phyloP scores from a whole-genome alignment of 2,888 invertebrate species.

The Agriotes lineatus region DNA sequence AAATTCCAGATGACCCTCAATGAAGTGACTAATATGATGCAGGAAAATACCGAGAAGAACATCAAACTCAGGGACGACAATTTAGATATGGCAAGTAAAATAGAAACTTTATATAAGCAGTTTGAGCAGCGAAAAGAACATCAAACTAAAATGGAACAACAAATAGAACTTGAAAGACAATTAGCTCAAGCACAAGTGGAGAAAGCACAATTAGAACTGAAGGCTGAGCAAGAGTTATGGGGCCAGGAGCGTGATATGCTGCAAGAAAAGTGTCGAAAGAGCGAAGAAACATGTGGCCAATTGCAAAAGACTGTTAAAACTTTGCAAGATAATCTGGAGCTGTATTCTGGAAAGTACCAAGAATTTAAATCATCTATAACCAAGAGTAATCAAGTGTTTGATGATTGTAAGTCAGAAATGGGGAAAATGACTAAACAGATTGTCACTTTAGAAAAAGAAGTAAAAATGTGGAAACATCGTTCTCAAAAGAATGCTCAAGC shows the following conservation, averaged over 20 bases:
- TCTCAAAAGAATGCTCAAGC: constrained; percentile 88
- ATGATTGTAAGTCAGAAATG: constrained; percentile 88
- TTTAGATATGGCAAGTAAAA: constrained; percentile 84
- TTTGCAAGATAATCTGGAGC: constrained; percentile 80
- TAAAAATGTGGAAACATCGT: constrained; percentile 83
- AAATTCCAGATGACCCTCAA: constrained; percentile 90
- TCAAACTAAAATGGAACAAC: constrained; percentile 77
- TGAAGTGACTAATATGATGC: constrained; percentile 86
- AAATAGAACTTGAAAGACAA: constrained; percentile 83
- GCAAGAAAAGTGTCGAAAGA: constrained; percentile 65
- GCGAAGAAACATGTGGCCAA: constrained; percentile 72
- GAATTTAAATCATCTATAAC: constrained; percentile 90
- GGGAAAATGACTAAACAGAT: constrained; percentile 91
- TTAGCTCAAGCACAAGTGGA: constrained; percentile 81
- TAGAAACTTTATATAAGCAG: constrained; percentile 79
- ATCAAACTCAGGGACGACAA: constrained; percentile 89
- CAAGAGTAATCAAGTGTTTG: constrained; percentile 88
- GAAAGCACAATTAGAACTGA: constrained; percentile 59
- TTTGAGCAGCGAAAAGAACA: constrained; percentile 87
- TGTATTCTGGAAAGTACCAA: constrained; percentile 92
- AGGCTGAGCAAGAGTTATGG: constrained; percentile 72
- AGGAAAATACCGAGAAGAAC: constrained; percentile 91
- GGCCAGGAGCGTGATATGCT: constrained; percentile 68
- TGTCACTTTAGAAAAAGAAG: constrained; percentile 87
- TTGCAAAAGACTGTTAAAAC: constrained; percentile 79